Base-by-base conservation (phyloP, 2,797 vertebrate species). In the Enteromius argenteus region DNA sequence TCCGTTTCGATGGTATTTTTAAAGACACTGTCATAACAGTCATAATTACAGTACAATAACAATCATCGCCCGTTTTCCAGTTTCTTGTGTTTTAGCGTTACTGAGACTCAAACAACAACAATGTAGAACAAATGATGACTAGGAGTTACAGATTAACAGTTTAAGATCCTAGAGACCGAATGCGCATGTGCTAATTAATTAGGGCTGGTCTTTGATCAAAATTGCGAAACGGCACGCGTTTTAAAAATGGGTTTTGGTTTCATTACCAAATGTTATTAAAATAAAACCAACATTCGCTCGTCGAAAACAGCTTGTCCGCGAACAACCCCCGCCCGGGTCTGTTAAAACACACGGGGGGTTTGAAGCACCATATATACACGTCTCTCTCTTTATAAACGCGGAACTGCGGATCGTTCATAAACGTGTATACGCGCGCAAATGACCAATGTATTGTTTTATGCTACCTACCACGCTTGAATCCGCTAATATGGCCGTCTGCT, bases 381-480 rank as follows among this genome's bases (percentile, higher is more conserved):
- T 32, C 19, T 56, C 49, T 17, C 35, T 27, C 21, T 53, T 49
- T 21, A 64, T 85, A 84, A 85, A 88, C 71, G 84, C 87, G 83
- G 85, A 88, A 88, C 87, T 84, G 39, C 30, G 67, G 83, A 80
- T 80, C 85, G 71, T 72, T 85, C 73, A 27, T 27, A 85, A 49
- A 68, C 67, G 39, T 58, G 67, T 44, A 72, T 27, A 17, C n/a
- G 10, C 4, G 6, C 2, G 1, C 10, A 51, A 10, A 13, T 17
- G 2, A 6, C 39, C 13, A 6, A 17, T 3, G 0, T 5, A 32
- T 19, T 13, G 5, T 21, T 8, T 30, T 71, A 17, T 68, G 0
- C 23, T 27, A 4, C 0, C 5, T 14, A 21, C 4, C 17, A 10
- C 17, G 23, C 30, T 9, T 21, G 3, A 19, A 80, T 30, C 3